Conservation (phyloP, 2,888 invertebrate species). For the Danaus chrysippus region DNA sequence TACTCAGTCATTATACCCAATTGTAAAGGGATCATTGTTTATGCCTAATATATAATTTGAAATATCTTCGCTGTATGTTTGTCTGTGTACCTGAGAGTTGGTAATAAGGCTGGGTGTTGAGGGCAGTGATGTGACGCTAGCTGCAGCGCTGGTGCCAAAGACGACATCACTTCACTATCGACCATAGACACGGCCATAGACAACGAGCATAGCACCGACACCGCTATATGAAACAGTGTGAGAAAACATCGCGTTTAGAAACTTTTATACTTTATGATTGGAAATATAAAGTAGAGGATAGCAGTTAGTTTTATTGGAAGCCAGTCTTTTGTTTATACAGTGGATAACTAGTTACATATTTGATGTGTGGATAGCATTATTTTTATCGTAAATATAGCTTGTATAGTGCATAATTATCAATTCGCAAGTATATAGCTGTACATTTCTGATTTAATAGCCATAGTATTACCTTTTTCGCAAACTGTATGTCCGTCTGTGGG, state of each 20-base stretch:
- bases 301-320: too few species aligned
- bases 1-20: too few species aligned
- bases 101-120: slow-evolving; percentile 55
- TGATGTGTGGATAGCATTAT: too few species aligned
- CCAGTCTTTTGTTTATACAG: too few species aligned
- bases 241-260: not conserved
- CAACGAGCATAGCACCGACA: slow-evolving; percentile 58
- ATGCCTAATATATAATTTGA: too few species aligned
- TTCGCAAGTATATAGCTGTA: too few species aligned
- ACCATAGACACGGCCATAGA: slow-evolving; percentile 40
- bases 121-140: slow-evolving; percentile 63
- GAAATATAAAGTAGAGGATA: too few species aligned
- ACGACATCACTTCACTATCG: slow-evolving; percentile 50
- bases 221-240: slow-evolving; percentile 46
- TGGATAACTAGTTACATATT: too few species aligned
- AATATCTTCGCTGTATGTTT: not conserved
- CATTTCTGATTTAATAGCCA: not conserved
- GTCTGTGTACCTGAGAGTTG: slow-evolving; percentile 55
- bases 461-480: slow-evolving; percentile 53
- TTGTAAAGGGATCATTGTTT: too few species aligned
- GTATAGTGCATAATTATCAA: too few species aligned
- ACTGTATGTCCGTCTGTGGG: slow-evolving; percentile 56
- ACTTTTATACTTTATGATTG: not conserved
- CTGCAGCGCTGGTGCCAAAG: slow-evolving; percentile 65
- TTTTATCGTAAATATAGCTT: too few species aligned